Percentiles rank a stretch among this genome's conserved stretches.
Conservation (phyloP, 2,888 invertebrate species). For the Philopedon plagiatum region DNA sequence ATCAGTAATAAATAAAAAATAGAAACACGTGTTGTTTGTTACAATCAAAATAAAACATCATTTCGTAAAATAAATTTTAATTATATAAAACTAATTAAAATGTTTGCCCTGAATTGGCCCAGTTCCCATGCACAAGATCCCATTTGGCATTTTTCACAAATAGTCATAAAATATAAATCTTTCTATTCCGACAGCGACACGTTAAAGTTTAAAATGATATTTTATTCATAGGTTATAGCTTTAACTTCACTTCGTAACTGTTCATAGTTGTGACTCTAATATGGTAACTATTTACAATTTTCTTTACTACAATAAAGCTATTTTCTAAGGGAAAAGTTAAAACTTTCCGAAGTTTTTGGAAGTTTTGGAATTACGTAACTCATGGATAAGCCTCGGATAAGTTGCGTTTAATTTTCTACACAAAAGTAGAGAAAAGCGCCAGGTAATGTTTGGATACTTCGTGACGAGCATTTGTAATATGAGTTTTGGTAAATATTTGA, state of each 20-base stretch:
- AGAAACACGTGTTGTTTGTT: too few species aligned
- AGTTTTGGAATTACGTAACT: conserved; percentile 27
- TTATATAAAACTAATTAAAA: too few species aligned
- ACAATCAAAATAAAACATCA: too few species aligned
- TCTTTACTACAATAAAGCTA: conserved; percentile 39
- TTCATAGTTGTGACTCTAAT: conserved; percentile 24
- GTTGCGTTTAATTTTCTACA: conserved; percentile 21
- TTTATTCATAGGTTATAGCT: conserved; percentile 34
- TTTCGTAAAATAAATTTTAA: too few species aligned
- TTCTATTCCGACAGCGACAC: not conserved
- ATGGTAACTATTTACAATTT: conserved; percentile 47
- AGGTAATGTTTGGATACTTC: too few species aligned
- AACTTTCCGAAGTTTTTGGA: conserved; percentile 32
- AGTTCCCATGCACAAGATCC: too few species aligned
- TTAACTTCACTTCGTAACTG: conserved; percentile 30
- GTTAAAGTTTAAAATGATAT: conserved; percentile 30
- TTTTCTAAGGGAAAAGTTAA: conserved; percentile 32
- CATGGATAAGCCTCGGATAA: conserved; percentile 23
- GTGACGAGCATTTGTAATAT: not conserved
- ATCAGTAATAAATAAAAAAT: too few species aligned
- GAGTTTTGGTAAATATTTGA: too few species aligned
- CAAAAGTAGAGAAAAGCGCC: not conserved
- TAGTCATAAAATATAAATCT: conserved; percentile 15
- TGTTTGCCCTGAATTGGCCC: too few species aligned
- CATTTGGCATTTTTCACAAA: not conserved